These are phyloP conservation scores for Xestia ashworthii DNA, from an alignment of 2,888 invertebrate species.

Conservation along the genomic window DNA sequence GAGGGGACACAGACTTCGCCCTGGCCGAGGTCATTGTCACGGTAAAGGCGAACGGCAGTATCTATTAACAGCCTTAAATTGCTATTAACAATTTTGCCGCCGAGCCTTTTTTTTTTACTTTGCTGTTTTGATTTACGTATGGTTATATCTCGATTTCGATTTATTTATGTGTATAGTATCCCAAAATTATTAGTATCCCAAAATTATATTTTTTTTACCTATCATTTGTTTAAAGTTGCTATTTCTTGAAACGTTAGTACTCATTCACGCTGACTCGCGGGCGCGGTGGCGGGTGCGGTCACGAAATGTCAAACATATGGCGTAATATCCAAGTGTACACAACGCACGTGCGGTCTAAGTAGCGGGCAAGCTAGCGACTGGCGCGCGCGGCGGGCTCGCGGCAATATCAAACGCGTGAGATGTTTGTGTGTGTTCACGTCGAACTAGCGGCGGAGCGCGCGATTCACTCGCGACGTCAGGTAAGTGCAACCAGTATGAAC, in stretches of 20 bases:
- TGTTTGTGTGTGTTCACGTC: too few relatives aligned
- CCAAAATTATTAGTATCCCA: not conserved
- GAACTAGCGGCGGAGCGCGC: too few relatives aligned
- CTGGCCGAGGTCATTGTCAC: conserved; percentile 93
- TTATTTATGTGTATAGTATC: not conserved
- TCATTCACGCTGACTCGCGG: too few relatives aligned
- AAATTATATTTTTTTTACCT: not conserved
- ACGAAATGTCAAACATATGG: too few relatives aligned
- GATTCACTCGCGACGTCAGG: too few relatives aligned
- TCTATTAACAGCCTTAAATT: conserved; percentile 24
- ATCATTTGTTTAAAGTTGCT: not conserved
- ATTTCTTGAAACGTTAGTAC: not conserved
- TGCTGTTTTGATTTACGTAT: conserved; percentile 39
- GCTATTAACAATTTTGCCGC: conserved; percentile 34
- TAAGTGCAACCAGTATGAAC: too few relatives aligned
- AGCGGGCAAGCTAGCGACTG: too few relatives aligned
- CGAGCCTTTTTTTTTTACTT: conserved; percentile 38
- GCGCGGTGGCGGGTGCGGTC: too few relatives aligned
- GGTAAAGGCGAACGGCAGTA: conserved; percentile 57
- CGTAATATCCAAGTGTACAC: too few relatives aligned
- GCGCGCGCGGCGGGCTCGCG: too few relatives aligned
- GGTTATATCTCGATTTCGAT: conserved; percentile 10
- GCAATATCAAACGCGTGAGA: too few relatives aligned
- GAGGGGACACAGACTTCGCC: conserved; percentile 97
- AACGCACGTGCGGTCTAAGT: too few relatives aligned